phyloP scores from a whole-genome alignment of 2,113 vertebrate genomes.

The Epinephelus cyanopodus region DNA sequence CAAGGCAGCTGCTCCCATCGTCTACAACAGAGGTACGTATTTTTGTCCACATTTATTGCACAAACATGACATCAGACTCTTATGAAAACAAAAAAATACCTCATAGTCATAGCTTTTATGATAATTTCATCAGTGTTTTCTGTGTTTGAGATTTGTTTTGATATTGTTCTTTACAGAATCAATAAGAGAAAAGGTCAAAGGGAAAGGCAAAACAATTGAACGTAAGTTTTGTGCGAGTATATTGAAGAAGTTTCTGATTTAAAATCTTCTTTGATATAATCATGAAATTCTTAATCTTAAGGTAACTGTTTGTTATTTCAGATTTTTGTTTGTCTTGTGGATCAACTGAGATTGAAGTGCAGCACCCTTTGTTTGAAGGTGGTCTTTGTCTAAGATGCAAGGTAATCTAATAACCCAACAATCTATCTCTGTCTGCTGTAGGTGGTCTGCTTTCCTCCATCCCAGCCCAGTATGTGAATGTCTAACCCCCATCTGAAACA shows the following conservation, averaged over 20 bases:
- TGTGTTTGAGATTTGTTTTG: not conserved
- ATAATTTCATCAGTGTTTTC: not conserved
- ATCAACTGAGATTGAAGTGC: slow-evolving; percentile 80
- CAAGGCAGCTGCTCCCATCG: slow-evolving; percentile 33
- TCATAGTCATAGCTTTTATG: not conserved
- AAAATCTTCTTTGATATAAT: not conserved
- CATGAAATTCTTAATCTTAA: not conserved
- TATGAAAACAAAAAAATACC: not conserved
- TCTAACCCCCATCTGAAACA: slow-evolving; percentile 39
- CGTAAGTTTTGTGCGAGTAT: slow-evolving; percentile 74
- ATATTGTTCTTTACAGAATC: slow-evolving; percentile 80
- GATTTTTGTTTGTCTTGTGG: slow-evolving; percentile 93
- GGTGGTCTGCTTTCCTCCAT: slow-evolving; percentile 31
- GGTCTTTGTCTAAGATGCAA: slow-evolving; percentile 92
- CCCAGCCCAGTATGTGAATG: slow-evolving; percentile 31
- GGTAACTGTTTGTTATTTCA: slow-evolving; percentile 67
- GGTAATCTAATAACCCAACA: slow-evolving; percentile 71
- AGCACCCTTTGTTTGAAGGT: slow-evolving; percentile 93
- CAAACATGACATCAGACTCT: not conserved
- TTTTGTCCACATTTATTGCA: not conserved
- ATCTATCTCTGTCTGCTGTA: not conserved
- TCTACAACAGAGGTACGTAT: slow-evolving; percentile 72
- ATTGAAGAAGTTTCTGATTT: not conserved
- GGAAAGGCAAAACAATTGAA: slow-evolving; percentile 86
- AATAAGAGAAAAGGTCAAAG: slow-evolving; percentile 83